Percentiles rank a stretch among this genome's conserved stretches.
phyloP scores from a whole-genome alignment of 2,888 invertebrate species.

The Pediacus dermestoides region DNA sequence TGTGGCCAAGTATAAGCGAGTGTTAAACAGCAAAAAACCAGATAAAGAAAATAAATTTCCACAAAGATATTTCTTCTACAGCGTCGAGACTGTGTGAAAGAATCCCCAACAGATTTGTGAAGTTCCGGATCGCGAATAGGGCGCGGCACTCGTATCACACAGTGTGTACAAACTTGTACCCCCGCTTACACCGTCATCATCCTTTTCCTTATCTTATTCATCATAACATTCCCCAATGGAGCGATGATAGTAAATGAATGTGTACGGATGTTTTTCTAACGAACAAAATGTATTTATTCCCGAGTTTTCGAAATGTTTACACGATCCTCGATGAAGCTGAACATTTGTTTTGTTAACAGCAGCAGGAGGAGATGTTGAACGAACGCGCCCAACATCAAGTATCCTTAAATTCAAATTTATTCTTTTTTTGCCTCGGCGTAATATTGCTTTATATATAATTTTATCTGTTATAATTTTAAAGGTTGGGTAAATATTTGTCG shows the following conservation, averaged over 20 bases:
- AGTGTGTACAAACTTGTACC: too few relatives aligned
- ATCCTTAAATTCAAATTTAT: neutral
- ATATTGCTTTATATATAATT: neutral
- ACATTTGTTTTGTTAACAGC: neutral
- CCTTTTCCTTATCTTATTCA: slow-evolving; percentile 7
- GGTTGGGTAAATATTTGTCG: too few relatives aligned
- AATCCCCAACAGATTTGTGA: slow-evolving; percentile 8
- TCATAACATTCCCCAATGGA: slow-evolving; percentile 5
- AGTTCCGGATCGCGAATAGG: slow-evolving; percentile 2
- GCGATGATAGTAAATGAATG: slow-evolving; percentile 7
- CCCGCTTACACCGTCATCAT: too few relatives aligned
- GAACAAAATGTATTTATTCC: slow-evolving; percentile 1
- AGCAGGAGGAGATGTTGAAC: too few relatives aligned
- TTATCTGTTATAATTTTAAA: too few relatives aligned
- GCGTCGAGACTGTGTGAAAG: neutral
- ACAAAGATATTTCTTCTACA: neutral
- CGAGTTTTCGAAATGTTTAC: slow-evolving; percentile 2
- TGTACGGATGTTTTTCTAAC: slow-evolving; percentile 3
- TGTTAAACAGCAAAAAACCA: too few relatives aligned
- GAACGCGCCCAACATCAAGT: too few relatives aligned
- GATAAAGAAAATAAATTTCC: neutral
- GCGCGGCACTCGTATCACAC: neutral
- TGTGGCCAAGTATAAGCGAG: too few relatives aligned
- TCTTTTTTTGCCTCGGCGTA: neutral
- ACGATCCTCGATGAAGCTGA: slow-evolving; percentile 1